Percentiles rank a stretch among this genome's conserved stretches.
Evolutionary conservation across 1,140 invertebrate genomes (phyloP).

Genomic region (Palaemon carinicauda): DNA sequence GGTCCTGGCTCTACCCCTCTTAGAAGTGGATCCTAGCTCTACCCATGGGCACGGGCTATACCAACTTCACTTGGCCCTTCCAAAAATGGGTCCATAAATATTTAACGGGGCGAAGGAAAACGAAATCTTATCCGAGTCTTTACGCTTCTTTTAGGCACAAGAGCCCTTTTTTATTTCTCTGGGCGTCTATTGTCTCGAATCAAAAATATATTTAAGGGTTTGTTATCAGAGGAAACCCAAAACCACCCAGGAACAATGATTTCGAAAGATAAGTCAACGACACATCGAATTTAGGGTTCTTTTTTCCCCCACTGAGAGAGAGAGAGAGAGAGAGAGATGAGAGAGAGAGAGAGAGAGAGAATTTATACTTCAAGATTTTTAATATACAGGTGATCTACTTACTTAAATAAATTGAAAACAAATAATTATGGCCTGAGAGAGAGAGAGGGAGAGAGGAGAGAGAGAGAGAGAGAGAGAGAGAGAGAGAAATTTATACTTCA

Average conservation of each 20-base stretch:
- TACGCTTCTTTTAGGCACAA: constrained; percentile 10
- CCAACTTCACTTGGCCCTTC: constrained; percentile 23
- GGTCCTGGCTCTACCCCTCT: no score
- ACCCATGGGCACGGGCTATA: background rate
- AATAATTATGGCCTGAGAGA: no score
- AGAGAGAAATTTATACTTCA: no score
- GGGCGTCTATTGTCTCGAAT: constrained; percentile 35
- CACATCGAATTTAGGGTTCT: background rate
- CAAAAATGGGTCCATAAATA: constrained; percentile 22
- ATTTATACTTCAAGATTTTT: no score
- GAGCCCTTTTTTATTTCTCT: constrained; percentile 12
- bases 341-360: background rate
- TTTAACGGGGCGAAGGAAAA: background rate
- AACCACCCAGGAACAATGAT: constrained; percentile 27
- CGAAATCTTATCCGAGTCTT: constrained; percentile 17
- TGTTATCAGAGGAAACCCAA: constrained; percentile 45
- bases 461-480: no score
- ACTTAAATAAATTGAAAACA: no score
- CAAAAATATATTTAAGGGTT: constrained; percentile 43
- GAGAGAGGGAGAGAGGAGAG: no score
- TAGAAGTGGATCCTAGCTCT: no score
- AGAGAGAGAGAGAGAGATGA: no score
- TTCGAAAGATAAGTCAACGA: background rate
- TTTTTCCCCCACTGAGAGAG: background rate
- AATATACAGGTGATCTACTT: no score